phyloP scores from a whole-genome alignment of 2,888 invertebrate genomes.

The Camptogramma bilineatum region DNA sequence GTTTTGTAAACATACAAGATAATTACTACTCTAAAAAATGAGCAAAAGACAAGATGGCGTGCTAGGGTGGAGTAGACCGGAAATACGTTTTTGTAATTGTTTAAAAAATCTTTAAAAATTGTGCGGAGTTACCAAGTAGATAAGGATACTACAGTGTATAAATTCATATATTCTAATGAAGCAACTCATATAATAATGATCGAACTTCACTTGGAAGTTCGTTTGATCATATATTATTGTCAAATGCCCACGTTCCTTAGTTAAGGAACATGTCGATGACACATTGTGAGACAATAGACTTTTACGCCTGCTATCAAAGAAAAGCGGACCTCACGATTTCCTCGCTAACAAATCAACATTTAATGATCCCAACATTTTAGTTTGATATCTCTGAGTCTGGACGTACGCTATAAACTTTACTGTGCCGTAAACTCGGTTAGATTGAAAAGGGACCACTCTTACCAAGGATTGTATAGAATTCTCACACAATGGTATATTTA shows the following conservation, averaged over 20 bases:
- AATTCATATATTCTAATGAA: too few species aligned
- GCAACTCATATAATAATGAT: too few species aligned
- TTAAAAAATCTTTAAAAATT: too few species aligned
- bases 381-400: constrained; percentile 6
- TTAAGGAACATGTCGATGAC: background rate
- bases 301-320: background rate
- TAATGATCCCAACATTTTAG: constrained; percentile 2
- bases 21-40: too few species aligned
- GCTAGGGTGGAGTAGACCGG: too few species aligned
- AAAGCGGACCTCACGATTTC: background rate
- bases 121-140: too few species aligned
- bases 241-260: background rate
- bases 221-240: too few species aligned
- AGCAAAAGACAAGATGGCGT: too few species aligned
- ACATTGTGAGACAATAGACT: background rate
- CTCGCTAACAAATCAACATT: constrained; percentile 4
- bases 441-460: constrained; percentile 38
- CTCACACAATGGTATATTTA: constrained; percentile 9
- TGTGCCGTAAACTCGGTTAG: constrained; percentile 38
- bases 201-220: too few species aligned
- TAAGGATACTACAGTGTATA: too few species aligned
- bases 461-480: constrained; percentile 14
- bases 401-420: constrained; percentile 39
- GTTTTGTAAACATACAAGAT: too few species aligned
- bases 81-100: too few species aligned